Percentiles rank a stretch among this genome's conserved stretches.
phyloP scores from a whole-genome alignment of 2,113 vertebrate genomes.

The Herpetotheres cachinnans region DNA sequence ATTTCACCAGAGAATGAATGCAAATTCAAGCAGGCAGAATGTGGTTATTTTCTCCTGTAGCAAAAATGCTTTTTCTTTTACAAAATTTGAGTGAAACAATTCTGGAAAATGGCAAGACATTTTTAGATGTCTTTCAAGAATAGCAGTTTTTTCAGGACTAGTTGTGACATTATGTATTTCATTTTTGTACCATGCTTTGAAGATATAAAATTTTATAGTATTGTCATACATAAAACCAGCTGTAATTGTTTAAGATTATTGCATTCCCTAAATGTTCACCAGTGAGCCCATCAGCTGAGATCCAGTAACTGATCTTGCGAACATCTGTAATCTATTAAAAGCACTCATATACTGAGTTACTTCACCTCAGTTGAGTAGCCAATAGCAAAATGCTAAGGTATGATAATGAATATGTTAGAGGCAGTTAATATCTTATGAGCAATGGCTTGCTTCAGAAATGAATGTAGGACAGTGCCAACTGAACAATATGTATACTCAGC shows the following conservation, averaged over 20 bases:
- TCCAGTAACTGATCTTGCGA: background rate
- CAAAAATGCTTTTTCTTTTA: background rate
- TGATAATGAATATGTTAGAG: background rate
- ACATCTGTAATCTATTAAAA: background rate
- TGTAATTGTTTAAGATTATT: background rate
- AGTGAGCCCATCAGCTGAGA: background rate
- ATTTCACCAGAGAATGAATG: background rate
- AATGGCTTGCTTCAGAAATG: background rate
- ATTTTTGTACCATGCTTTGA: background rate
- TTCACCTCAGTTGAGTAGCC: background rate
- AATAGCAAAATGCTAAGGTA: background rate
- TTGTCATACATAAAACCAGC: background rate
- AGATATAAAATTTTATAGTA: background rate
- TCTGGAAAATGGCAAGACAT: background rate
- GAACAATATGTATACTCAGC: accelerated
- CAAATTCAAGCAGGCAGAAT: background rate
- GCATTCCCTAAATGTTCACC: background rate
- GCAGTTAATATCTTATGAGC: background rate
- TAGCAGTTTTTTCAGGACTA: background rate
- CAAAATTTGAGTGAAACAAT: background rate
- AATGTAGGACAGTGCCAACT: background rate
- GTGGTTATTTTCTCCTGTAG: background rate
- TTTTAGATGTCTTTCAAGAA: background rate
- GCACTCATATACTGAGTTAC: background rate
- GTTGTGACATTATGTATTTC: background rate